Base-by-base conservation (phyloP, 2,888 invertebrate species). In the Aquatica leii region DNA sequence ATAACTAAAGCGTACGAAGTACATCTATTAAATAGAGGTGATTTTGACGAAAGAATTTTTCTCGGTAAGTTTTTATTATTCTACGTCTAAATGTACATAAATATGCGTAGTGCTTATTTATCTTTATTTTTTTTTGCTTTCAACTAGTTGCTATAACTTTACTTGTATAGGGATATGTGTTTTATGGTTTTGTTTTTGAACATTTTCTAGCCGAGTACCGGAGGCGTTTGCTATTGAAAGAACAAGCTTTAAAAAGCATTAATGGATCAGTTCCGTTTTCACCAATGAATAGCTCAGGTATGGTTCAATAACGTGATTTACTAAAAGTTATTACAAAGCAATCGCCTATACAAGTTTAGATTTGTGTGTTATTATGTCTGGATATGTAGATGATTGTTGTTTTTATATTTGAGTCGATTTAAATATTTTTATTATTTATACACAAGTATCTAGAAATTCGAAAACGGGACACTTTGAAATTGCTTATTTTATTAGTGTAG, bases 31-130 rank as follows among this genome's bases (percentile, higher is more conserved):
- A 94, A 90, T 78, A 91, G 92, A 65, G 97, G 97, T 0, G 96
- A 97, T 81, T 94, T 98, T 81, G 98, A 99, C 81, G 98, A 99
- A 82, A 87, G 97, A 76, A 94, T 98, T 81, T 95, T 98, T 83
- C 86, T 97, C 75, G 92, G 93, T 86, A 86, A 88, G 82, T 78
- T 56, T 37, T 17, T 18, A 37, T 35, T 34, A 15, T 34, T n/a
- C 1, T 17, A 1, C 15, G 1, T 12, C 2, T 50, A 11, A 43
- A 43, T 43, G 14, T 34, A 46, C 5, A 46, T 6, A 46, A 20
- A 20, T 43, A 3, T 43, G 41, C 18, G 17, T 17, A 18, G 18
- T n/a, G 46, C 46, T 46, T 46, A 24, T 24, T n/a, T n/a, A n/a
- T n/a, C n/a, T n/a, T n/a, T 46, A 46, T 17, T 46, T 46, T 46